Conservation (phyloP, 37 sponge, comb jelly and placozoan genomes). For the Theonella swinhoei region DNA sequence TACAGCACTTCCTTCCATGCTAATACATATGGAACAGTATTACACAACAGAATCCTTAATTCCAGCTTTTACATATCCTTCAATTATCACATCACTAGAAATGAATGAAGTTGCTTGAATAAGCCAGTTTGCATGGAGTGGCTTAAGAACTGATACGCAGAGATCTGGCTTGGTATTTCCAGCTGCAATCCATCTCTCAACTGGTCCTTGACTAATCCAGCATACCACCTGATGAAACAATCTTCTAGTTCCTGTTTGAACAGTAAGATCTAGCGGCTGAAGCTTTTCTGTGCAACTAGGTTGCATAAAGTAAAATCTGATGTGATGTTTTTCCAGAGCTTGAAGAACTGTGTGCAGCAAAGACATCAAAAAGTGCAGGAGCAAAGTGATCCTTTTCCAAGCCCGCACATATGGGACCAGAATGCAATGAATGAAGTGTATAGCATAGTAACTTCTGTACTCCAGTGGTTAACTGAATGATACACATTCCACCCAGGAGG, state of each 20-base stretch:
- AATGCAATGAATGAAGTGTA: not conserved
- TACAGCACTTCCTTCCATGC: too few species aligned
- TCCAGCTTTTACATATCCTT: not conserved
- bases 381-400: not conserved
- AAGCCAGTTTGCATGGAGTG: not conserved
- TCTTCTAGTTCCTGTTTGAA: not conserved
- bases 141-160: not conserved
- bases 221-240: not conserved
- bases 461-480: not conserved
- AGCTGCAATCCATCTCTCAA: not conserved
- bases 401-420: not conserved
- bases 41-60: not conserved
- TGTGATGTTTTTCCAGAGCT: not conserved
- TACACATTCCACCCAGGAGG: not conserved
- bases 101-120: not conserved
- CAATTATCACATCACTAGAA: not conserved
- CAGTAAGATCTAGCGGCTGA: not conserved
- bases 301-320: not conserved
- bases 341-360: not conserved
- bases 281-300: not conserved
- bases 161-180: not conserved
- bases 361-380: not conserved
- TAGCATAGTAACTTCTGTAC: not conserved
- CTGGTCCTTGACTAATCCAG: not conserved
- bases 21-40: too few species aligned